Conservation (phyloP, 2,888 invertebrate genomes). For the Flexamia atlantica region DNA sequence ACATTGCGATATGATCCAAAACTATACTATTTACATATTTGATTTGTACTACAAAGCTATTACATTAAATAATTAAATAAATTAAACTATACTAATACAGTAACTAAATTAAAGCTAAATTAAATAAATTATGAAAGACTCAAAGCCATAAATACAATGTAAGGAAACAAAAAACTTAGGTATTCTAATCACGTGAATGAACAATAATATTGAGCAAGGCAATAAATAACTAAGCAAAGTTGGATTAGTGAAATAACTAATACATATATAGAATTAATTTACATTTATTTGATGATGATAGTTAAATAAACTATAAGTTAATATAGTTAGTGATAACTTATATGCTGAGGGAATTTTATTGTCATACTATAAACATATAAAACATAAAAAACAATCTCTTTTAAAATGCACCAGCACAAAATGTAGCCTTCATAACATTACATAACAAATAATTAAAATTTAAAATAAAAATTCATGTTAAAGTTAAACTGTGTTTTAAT, state of each 20-base stretch:
- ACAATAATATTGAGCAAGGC: conserved; percentile 2
- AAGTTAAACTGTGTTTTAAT: too few relatives aligned
- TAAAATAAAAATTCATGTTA: too few relatives aligned
- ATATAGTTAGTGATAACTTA: too few relatives aligned
- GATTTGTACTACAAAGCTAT: background rate
- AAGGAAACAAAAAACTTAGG: background rate
- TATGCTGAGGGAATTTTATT: too few relatives aligned
- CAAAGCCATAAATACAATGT: conserved; percentile 12
- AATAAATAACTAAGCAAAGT: conserved; percentile 15
- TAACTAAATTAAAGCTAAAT: conserved; percentile 3
- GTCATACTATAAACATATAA: too few relatives aligned
- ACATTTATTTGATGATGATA: too few relatives aligned
- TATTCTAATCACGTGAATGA: background rate
- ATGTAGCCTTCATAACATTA: too few relatives aligned
- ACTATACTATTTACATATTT: background rate
- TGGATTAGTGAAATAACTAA: background rate
- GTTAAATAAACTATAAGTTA: too few relatives aligned
- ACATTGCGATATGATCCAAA: background rate
- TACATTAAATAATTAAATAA: conserved; percentile 14
- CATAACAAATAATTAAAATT: too few relatives aligned
- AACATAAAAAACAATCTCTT: too few relatives aligned
- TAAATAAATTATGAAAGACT: conserved; percentile 34
- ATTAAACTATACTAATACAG: background rate
- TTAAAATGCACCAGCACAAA: too few relatives aligned
- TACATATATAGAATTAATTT: too few relatives aligned